phyloP scores from a whole-genome alignment of 1,140 invertebrate genomes.

The Parasteatoda tepidariorum region DNA sequence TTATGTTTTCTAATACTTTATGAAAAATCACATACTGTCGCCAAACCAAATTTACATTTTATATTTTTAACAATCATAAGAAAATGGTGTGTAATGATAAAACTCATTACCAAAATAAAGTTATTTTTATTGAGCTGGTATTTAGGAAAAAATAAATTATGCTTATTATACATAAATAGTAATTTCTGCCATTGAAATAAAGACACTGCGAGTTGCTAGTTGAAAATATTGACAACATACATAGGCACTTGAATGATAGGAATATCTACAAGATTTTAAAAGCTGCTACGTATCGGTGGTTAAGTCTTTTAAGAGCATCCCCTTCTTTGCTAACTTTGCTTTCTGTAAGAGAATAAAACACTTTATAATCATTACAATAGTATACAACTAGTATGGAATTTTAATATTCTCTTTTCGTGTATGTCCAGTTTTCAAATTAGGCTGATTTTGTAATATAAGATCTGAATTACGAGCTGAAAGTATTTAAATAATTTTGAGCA shows the following conservation, averaged over 20 bases:
- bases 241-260: constrained; percentile 42
- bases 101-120: no score
- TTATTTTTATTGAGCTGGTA: no score
- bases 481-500: neutral
- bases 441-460: neutral
- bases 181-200: no score
- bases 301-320: constrained; percentile 56
- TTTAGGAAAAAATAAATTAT: no score
- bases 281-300: constrained; percentile 16
- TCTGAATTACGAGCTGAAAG: neutral
- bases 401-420: neutral
- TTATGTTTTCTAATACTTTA: no score
- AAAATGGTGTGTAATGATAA: no score
- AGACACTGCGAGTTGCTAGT: neutral
- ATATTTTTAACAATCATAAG: no score
- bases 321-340: constrained; percentile 64
- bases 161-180: no score
- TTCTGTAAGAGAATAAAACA: constrained; percentile 65
- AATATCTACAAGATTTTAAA: constrained; percentile 32
- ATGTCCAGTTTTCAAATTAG: neutral
- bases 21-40: no score
- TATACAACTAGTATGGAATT: neutral
- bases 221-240: constrained; percentile 3
- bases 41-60: no score
- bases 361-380: no score